Evolutionary conservation across 2,888 invertebrate genomes (phyloP).

Genomic region (Eupithecia centaureata): DNA sequence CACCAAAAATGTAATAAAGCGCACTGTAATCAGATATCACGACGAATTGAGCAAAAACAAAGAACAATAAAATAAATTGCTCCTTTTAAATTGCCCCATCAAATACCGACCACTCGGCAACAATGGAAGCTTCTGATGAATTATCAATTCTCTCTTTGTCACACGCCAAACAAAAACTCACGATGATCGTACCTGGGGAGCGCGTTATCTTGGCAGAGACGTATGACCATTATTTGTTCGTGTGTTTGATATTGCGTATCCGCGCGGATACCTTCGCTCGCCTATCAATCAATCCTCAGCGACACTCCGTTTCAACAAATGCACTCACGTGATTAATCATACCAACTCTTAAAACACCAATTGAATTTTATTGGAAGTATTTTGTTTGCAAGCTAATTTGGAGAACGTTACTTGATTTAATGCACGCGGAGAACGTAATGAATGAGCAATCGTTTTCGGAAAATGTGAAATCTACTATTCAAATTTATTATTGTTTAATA

Average conservation of each 20-base stretch:
- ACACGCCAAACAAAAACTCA: constrained; percentile 76
- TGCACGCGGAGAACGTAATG: no score
- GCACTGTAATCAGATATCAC: constrained; percentile 43
- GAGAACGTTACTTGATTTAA: neutral
- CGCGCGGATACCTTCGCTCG: constrained; percentile 49
- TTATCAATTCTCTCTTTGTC: constrained; percentile 80
- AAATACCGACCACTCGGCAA: constrained; percentile 65
- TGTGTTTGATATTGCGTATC: constrained; percentile 59
- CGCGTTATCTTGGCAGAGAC: constrained; percentile 80
- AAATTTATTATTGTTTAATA: neutral
- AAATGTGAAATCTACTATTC: no score
- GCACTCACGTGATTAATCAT: constrained; percentile 52
- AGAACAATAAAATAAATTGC: constrained; percentile 66
- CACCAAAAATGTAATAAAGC: constrained; percentile 44
- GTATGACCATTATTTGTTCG: constrained; percentile 76
- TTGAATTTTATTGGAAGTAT: constrained; percentile 6
- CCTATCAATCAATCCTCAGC: constrained; percentile 70
- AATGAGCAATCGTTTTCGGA: no score
- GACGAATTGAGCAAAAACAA: constrained; percentile 57
- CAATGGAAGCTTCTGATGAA: constrained; percentile 73
- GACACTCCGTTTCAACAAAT: constrained; percentile 63
- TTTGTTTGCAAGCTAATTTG: neutral
- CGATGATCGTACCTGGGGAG: constrained; percentile 73
- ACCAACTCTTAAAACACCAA: constrained; percentile 25
- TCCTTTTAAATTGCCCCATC: constrained; percentile 68